A percentile compares a stretch with the other conserved stretches of the same genome.
These are phyloP conservation scores for Aplidium turbinatum DNA, from an alignment of 23 tunicate species.

Conservation along the genomic window DNA sequence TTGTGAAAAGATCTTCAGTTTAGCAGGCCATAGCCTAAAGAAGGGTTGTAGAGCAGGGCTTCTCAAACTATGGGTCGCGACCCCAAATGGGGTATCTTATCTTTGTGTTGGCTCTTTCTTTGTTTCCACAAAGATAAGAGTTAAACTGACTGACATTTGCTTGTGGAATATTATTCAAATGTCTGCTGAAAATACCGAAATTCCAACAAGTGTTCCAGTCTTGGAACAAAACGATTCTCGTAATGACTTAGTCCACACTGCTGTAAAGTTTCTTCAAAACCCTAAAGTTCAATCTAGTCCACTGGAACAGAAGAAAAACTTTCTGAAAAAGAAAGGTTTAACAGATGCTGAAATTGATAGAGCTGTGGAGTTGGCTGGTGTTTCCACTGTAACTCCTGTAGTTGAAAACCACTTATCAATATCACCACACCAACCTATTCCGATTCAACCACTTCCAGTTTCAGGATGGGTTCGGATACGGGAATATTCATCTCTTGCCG, in stretches of 20 bases:
- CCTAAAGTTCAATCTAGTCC: constrained; percentile 65
- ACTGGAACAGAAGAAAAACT: constrained; percentile 40
- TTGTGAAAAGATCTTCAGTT: too few species aligned
- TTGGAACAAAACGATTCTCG: constrained; percentile 22
- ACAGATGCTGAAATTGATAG: constrained; percentile 41
- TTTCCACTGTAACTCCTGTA: neutral
- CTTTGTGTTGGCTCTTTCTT: too few species aligned
- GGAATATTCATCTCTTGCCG: constrained; percentile 43
- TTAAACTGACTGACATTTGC: too few species aligned
- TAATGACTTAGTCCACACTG: constrained; percentile 46
- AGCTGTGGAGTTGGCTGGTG: constrained; percentile 25
- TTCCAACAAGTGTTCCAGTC: constrained; percentile 37
- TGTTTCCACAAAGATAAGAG: too few species aligned
- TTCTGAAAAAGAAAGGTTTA: constrained; percentile 39
- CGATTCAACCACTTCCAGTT: too few species aligned
- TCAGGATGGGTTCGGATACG: constrained; percentile 35
- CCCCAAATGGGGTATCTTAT: too few species aligned
- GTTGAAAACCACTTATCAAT: too few species aligned
- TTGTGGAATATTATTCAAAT: too few species aligned
- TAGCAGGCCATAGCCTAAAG: too few species aligned
- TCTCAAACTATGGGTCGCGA: too few species aligned
- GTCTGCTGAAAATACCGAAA: neutral
- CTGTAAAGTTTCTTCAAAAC: constrained; percentile 66
- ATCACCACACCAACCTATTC: too few species aligned
- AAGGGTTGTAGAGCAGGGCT: too few species aligned